A percentile compares a stretch with the other conserved stretches of the same genome.
Evolutionary conservation across 2,888 invertebrate genomes (phyloP).

Genomic region (Lacanobia wlatinum): DNA sequence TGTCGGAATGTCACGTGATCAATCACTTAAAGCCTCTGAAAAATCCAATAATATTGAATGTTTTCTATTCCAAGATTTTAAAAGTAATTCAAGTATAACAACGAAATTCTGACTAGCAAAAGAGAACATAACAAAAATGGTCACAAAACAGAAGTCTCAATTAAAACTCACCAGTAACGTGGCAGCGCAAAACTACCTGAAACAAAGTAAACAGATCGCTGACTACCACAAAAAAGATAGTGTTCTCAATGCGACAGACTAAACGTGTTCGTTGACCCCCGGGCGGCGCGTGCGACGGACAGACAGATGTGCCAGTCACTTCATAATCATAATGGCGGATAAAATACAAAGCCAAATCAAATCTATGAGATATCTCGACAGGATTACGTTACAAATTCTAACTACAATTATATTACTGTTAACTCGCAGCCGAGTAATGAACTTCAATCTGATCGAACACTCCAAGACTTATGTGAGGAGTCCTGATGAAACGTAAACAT

Average conservation of each 20-base stretch:
- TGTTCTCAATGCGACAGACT: slow-evolving; percentile 71
- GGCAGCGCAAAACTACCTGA: slow-evolving; percentile 55
- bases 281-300: slow-evolving; percentile 84
- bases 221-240: slow-evolving; percentile 77
- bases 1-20: too few relatives aligned
- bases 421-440: slow-evolving; percentile 83
- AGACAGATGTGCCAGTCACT: slow-evolving; percentile 87
- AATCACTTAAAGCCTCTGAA: too few relatives aligned
- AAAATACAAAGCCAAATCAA: slow-evolving; percentile 85
- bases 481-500: slow-evolving; percentile 52
- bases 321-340: slow-evolving; percentile 86
- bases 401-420: slow-evolving; percentile 87
- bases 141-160: slow-evolving; percentile 65
- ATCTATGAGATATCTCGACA: slow-evolving; percentile 85
- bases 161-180: slow-evolving; percentile 49
- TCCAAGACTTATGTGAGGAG: slow-evolving; percentile 41
- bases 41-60: neutral
- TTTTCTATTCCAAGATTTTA: too few relatives aligned
- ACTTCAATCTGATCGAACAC: slow-evolving; percentile 78
- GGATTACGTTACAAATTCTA: slow-evolving; percentile 88
- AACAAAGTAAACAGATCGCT: slow-evolving; percentile 74
- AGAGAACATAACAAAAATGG: slow-evolving; percentile 21
- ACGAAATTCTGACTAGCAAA: neutral
- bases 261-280: slow-evolving; percentile 81
- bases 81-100: slow-evolving; percentile 6